A percentile compares a stretch with the other conserved stretches of the same genome.
Conservation (phyloP, 2,113 vertebrate genomes). For the Mionectes macconnelli region DNA sequence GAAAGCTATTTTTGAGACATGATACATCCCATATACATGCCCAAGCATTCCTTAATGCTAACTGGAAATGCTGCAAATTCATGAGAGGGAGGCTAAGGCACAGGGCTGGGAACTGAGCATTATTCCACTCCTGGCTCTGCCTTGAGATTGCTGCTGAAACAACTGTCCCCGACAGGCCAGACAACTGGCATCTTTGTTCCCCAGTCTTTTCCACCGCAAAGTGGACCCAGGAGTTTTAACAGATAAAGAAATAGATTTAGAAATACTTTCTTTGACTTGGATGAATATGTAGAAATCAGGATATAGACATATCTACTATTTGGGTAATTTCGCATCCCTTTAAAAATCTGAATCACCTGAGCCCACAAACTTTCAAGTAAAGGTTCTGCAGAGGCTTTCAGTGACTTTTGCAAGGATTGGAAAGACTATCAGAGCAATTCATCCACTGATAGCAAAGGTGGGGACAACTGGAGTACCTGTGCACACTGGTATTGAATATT, state of each 20-base stretch:
- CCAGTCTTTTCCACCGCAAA: not conserved
- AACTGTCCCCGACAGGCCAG: not conserved
- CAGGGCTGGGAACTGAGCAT: constrained; percentile 3
- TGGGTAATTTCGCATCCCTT: not conserved
- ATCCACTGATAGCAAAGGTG: not conserved
- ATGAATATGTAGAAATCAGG: not conserved
- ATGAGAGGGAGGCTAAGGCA: not conserved
- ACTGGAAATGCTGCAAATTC: not conserved
- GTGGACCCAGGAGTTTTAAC: not conserved
- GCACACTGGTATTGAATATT: not conserved
- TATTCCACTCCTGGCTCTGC: constrained; percentile 2
- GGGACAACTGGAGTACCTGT: not conserved
- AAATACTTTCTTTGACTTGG: not conserved
- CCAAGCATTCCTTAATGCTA: not conserved
- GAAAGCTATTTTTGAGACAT: constrained; percentile 33
- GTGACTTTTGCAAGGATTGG: not conserved
- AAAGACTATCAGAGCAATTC: not conserved
- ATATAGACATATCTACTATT: not conserved
- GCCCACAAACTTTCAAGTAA: not conserved
- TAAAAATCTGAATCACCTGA: not conserved
- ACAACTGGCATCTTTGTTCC: not conserved
- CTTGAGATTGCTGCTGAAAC: not conserved
- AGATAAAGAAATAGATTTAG: not conserved
- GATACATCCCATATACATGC: not conserved
- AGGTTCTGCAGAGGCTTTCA: not conserved